Base-by-base conservation (phyloP, 2,888 invertebrate species). In the Balanococcus diminutus region DNA sequence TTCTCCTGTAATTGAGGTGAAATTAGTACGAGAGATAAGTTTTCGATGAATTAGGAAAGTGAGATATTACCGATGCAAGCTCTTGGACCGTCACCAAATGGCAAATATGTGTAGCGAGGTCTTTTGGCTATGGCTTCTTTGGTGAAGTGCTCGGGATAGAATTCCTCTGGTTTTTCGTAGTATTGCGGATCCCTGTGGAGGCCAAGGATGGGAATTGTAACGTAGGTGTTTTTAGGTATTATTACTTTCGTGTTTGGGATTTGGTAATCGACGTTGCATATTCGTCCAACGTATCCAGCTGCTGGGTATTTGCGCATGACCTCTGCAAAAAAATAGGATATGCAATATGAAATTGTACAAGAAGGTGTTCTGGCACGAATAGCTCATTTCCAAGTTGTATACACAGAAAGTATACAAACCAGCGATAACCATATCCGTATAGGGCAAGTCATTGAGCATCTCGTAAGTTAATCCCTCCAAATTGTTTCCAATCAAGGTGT, bases 141-240 rank as follows among this genome's bases (percentile, higher is more conserved):
- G 22, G 46, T 42, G 32, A 81, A 81, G 14, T 46, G 39, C 8
- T 81, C 81, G 4, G 81, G 81, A 14, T 42, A 42, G 42, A 81
- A 81, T 42, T 81, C 9, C 19, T 81, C 22, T 3, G 81, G 81
- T 42, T 39, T 28, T 9, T 39, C 92, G 87, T 92, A 93, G 88
- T 92, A 90, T 1, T 92, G 90, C 0, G 92, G 91, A 88, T 93
- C 93, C 89, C 91, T 92, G 87, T 93, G 93, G 87, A 93, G 91
- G 31, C 92, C 91, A 87, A 91, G 91, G 11, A 91, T 90, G 11
- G 93, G 92, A 72, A 93, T 91, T 25, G 92, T 90, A 2, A 92
- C 89, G 16, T 90, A 88, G 0, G 91, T 91, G 3, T 87, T 88
- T 39, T 87, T 87, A 32, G 87, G 87, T n/a, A 88, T 87, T 11